These are phyloP conservation scores for Sciurus carolinensis DNA, from an alignment of 2,797 vertebrate species.

Conservation along the genomic window DNA sequence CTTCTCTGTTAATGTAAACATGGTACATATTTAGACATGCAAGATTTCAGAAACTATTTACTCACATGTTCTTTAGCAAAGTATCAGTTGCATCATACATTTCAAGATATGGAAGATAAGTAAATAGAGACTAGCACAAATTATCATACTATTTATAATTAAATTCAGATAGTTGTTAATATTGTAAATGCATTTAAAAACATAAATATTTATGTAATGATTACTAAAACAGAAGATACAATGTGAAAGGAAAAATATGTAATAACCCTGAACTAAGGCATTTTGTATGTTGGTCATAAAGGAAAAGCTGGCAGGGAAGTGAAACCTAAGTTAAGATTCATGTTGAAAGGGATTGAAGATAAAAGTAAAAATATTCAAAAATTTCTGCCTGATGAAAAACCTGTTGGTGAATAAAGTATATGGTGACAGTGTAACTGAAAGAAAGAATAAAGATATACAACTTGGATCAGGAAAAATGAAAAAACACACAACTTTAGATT, in stretches of 20 bases:
- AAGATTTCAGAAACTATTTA: not conserved
- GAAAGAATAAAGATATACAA: not conserved
- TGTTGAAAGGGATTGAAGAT: not conserved
- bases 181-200: not conserved
- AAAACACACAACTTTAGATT: not conserved
- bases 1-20: not conserved
- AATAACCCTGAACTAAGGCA: not conserved
- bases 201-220: not conserved
- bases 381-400: not conserved
- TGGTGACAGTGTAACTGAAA: conserved; percentile 16
- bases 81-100: not conserved
- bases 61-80: not conserved
- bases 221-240: not conserved
- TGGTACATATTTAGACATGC: not conserved
- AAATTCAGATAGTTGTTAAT: not conserved
- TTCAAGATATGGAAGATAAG: not conserved
- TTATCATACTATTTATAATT: not conserved
- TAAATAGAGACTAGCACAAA: not conserved
- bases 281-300: not conserved
- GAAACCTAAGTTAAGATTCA: conserved; percentile 26
- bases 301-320: not conserved
- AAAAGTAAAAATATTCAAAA: not conserved
- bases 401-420: not conserved
- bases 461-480: not conserved
- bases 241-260: not conserved